Percentiles rank a stretch among this genome's conserved stretches.
Conservation (phyloP, 2,797 vertebrate genomes). For the Enteromius argenteus region DNA sequence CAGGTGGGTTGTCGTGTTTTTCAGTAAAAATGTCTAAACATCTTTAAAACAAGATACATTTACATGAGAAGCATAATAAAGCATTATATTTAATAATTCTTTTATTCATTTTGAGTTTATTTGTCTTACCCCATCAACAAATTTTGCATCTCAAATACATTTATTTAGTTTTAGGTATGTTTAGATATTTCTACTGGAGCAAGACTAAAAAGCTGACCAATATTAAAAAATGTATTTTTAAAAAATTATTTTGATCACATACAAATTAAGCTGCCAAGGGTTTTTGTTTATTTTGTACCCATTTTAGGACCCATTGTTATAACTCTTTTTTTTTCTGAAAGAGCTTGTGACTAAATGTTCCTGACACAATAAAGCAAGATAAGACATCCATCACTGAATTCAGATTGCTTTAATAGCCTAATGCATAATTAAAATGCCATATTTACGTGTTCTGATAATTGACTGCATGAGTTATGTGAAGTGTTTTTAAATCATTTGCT, state of each 20-base stretch:
- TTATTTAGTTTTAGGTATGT: not conserved
- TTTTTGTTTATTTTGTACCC: not conserved
- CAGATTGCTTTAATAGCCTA: not conserved
- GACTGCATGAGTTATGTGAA: not conserved
- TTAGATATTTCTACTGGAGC: not conserved
- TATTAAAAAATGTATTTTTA: not conserved
- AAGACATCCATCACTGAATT: conserved; percentile 10
- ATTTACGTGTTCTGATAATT: not conserved
- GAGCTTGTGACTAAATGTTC: not conserved
- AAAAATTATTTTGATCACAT: not conserved
- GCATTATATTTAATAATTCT: not conserved
- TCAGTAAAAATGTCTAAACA: not conserved
- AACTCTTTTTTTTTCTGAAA: no score
- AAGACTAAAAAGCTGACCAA: not conserved
- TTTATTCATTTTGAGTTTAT: not conserved
- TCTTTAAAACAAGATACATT: not conserved
- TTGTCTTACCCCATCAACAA: not conserved
- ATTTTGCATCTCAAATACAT: not conserved
- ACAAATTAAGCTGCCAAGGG: not conserved
- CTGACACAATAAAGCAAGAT: not conserved
- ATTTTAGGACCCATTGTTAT: no score
- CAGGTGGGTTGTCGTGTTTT: not conserved
- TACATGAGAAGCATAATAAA: not conserved
- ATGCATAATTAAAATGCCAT: not conserved
- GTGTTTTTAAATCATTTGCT: not conserved